Evolutionary conservation across 2,797 vertebrate species (phyloP).

Genomic region (Cephalopachus bancanus): DNA sequence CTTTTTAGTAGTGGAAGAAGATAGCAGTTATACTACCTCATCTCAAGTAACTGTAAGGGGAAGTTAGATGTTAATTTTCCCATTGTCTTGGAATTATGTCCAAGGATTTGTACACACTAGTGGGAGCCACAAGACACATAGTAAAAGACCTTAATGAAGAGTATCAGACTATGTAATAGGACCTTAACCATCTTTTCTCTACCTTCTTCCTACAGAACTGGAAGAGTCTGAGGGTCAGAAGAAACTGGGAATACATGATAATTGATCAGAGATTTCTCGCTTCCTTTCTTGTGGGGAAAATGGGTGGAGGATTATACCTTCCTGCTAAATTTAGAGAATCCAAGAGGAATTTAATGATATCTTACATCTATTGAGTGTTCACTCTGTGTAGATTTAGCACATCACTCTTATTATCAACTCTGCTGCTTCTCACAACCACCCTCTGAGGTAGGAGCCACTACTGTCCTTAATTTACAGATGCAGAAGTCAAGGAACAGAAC

Average conservation of each 20-base stretch:
- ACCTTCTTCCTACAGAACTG: background rate
- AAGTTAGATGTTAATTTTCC: background rate
- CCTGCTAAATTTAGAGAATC: background rate
- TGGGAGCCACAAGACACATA: background rate
- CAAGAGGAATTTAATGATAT: background rate
- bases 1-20: background rate
- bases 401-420: background rate
- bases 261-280: background rate
- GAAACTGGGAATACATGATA: background rate
- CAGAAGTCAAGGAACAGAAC: background rate
- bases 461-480: background rate
- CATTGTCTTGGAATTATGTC: background rate
- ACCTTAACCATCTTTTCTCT: background rate
- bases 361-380: background rate
- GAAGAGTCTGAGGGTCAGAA: background rate
- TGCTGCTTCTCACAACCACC: background rate
- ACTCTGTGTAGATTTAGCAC: background rate
- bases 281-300: background rate
- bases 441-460: background rate
- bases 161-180: too few relatives aligned
- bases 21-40: background rate
- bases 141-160: background rate
- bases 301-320: background rate
- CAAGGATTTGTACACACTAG: background rate
- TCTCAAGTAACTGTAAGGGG: background rate